Percentiles rank a stretch among this genome's conserved stretches.
Evolutionary conservation across 2,888 invertebrate genomes (phyloP).

Genomic region (Stenodera caucasica): DNA sequence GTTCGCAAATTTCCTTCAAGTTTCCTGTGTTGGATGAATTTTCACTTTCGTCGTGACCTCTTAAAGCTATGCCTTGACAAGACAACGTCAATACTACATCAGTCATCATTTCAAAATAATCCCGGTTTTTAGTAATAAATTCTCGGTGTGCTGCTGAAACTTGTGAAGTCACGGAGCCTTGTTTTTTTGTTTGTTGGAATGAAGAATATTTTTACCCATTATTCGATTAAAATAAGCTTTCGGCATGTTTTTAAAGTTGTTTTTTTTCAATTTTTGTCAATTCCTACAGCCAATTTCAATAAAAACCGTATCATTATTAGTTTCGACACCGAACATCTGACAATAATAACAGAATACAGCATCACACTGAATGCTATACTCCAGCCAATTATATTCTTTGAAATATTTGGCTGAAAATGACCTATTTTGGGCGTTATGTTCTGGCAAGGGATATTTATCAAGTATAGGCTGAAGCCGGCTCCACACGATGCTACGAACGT

Average conservation of each 20-base stretch:
- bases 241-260: slow-evolving; percentile 11
- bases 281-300: too few relatives aligned
- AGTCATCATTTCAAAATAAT: slow-evolving; percentile 16
- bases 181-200: slow-evolving; percentile 14
- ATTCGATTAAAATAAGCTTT: slow-evolving; percentile 5
- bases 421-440: not conserved
- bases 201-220: slow-evolving; percentile 11
- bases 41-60: slow-evolving; percentile 37
- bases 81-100: slow-evolving; percentile 18
- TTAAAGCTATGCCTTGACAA: slow-evolving; percentile 30
- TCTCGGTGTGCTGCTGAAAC: slow-evolving; percentile 10
- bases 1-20: slow-evolving; percentile 36
- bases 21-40: slow-evolving; percentile 33
- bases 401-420: slow-evolving; percentile 23
- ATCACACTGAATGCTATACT: slow-evolving; percentile 8
- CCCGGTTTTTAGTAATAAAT: slow-evolving; percentile 16
- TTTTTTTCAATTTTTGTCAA: slow-evolving; percentile 13
- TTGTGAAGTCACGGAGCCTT: slow-evolving; percentile 11
- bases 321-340: slow-evolving; percentile 9
- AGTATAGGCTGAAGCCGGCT: too few relatives aligned
- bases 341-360: slow-evolving; percentile 14
- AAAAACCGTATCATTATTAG: not conserved
- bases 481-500: too few relatives aligned
- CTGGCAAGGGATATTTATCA: not conserved
- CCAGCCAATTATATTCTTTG: slow-evolving; percentile 10